phyloP scores from a whole-genome alignment of 2,797 vertebrate genomes.

The Cygnus olor region DNA sequence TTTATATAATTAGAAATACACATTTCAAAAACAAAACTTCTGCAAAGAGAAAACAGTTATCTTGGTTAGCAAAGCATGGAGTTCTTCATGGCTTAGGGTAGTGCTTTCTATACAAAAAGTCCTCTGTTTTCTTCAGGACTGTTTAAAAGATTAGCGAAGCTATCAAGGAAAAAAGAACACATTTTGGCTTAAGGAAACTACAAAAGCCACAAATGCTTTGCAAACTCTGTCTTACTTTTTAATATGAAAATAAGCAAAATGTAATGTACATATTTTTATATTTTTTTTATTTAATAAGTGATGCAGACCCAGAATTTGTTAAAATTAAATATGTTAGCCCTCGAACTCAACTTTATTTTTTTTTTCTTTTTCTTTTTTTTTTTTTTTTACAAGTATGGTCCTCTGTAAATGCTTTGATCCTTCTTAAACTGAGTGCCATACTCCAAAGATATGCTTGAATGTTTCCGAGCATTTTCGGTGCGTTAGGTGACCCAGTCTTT shows the following conservation, averaged over 20 bases:
- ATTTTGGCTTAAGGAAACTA: constrained; percentile 99
- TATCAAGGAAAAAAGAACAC: constrained; percentile 92
- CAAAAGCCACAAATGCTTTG: constrained; percentile 99
- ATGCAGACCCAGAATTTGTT: constrained; percentile 91
- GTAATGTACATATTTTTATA: constrained; percentile 96
- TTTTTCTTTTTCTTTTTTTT: not conserved
- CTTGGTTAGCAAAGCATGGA: constrained; percentile 96
- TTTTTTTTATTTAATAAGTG: constrained; percentile 95
- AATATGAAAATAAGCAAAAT: constrained; percentile 99
- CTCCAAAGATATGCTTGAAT: constrained; percentile 73
- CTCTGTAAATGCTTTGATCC: constrained; percentile 79
- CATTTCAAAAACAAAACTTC: constrained; percentile 98
- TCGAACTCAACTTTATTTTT: constrained; percentile 76
- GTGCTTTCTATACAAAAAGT: constrained; percentile 87
- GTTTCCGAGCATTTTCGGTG: constrained; percentile 72
- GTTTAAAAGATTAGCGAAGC: constrained; percentile 97
- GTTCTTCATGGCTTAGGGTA: constrained; percentile 95
- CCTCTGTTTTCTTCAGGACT: constrained; percentile 87
- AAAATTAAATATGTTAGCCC: constrained; percentile 89
- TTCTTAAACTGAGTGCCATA: constrained; percentile 82
- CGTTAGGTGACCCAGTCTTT: constrained; percentile 67
- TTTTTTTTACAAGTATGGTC: constrained; percentile 83
- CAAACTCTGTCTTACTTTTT: constrained; percentile 95
- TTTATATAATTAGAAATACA: constrained; percentile 99
- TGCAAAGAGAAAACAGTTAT: constrained; percentile 98